phyloP scores from a whole-genome alignment of 2,113 vertebrate species.

The Actenoides lindsayi region DNA sequence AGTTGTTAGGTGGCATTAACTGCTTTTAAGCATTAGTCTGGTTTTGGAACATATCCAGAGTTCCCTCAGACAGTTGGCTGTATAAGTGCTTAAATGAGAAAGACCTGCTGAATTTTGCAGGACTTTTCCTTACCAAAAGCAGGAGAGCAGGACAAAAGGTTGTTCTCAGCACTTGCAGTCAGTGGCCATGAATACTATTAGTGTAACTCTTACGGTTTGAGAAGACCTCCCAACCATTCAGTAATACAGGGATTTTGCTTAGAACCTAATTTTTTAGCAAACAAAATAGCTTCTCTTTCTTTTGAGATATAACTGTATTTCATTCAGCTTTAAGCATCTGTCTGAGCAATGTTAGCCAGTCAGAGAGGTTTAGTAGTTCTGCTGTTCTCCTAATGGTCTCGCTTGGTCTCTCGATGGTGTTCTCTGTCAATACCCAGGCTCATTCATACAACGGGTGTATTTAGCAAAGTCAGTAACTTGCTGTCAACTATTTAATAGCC shows the following conservation, averaged over 20 bases:
- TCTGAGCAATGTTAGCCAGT: background rate
- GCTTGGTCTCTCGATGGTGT: background rate
- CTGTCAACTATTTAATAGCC: background rate
- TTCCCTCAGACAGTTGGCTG: background rate
- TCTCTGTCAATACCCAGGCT: background rate
- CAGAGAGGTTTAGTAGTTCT: background rate
- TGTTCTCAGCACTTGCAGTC: background rate
- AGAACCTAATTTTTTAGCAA: background rate
- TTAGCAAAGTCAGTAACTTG: background rate
- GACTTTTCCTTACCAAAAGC: background rate
- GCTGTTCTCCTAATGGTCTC: background rate
- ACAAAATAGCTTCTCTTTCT: background rate
- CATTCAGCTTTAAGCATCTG: background rate
- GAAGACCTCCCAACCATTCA: background rate
- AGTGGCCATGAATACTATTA: background rate
- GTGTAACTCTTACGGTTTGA: background rate
- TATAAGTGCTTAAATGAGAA: background rate
- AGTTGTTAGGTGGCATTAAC: background rate
- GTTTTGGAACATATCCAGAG: background rate
- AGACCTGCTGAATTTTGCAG: background rate
- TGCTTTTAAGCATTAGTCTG: background rate
- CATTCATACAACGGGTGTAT: fast-evolving
- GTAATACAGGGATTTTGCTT: background rate
- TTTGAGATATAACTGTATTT: background rate
- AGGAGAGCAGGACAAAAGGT: background rate